These are phyloP conservation scores for Caenorhabditis latens DNA, from an alignment of 1,140 invertebrate genomes.

Conservation along the genomic window DNA sequence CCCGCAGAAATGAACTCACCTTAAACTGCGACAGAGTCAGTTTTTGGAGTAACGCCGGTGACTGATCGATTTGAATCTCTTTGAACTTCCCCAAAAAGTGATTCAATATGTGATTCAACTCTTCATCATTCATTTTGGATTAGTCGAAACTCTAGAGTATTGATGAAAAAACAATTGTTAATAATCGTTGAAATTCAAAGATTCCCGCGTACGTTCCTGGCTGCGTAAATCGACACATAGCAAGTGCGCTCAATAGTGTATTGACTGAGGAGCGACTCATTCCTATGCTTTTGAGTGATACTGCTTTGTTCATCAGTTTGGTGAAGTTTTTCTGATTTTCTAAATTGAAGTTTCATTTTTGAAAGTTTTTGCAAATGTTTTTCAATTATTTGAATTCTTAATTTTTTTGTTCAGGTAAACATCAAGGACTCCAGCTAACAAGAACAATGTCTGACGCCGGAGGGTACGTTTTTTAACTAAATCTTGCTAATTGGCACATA, in stretches of 20 bases:
- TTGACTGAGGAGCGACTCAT: constrained; percentile 21
- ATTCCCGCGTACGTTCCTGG: constrained; percentile 5
- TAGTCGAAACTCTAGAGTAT: not conserved
- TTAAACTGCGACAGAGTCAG: constrained; percentile 28
- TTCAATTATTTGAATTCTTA: not conserved
- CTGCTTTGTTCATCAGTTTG: not conserved
- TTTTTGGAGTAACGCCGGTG: constrained; percentile 19
- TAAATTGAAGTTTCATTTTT: not conserved
- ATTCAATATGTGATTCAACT: not conserved
- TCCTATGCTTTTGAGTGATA: not conserved
- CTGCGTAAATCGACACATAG: constrained; percentile 17
- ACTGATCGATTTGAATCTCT: not conserved
- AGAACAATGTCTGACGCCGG: constrained; percentile 60
- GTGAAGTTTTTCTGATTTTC: not conserved
- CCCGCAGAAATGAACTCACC: not conserved
- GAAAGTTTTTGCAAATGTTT: not conserved
- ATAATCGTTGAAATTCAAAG: constrained; percentile 27
- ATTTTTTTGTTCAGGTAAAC: constrained; percentile 22
- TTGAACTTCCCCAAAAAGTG: not conserved
- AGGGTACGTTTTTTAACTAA: constrained; percentile 30
- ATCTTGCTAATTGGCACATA: not conserved
- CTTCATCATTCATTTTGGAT: not conserved
- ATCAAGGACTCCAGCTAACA: constrained; percentile 54
- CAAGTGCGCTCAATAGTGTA: not conserved
- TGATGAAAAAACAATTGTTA: not conserved